Base-by-base conservation (phyloP, 53 echinoderm and acorn worm genomes). In the Crossaster papposus region DNA sequence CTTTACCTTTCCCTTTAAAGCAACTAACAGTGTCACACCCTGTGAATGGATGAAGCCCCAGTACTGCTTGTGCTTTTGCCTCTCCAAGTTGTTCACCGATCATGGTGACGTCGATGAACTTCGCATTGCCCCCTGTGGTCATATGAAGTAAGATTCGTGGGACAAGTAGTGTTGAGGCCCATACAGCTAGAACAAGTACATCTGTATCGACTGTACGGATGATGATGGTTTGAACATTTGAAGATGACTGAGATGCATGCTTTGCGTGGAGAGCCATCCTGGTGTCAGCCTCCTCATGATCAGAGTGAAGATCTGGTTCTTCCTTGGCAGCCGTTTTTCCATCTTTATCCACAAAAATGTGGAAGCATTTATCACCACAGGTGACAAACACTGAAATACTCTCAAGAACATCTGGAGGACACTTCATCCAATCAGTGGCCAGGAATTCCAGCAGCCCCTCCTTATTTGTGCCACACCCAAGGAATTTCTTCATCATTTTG, bases 11-110 rank as follows among this genome's bases (percentile, higher is more conserved):
- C 93, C 92, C 93, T 72, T 93, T 91, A 15, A 95, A 93, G 14
- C 90, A 81, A n/a, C n/a, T n/a, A n/a, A 95, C 86, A 51, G 88
- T 90, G 78, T 93, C 95, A 37, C 95, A 95, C 28, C 95, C 93
- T 63, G 93, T 93, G 30, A 91, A 90, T 14, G 78, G 82, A 38
- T 91, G 93, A 8, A 95, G 64, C n/a, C 54, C 95, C 54, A 95
- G 81, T 12, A 95, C 24, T 53, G 95, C 90, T 65, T 85, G 51
- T 5, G 77, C 70, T 65, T 50, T 77, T 36, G n/a, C n/a, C 76
- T 78, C 65, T 30, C 72, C 85, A 36, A 91, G n/a, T 15, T 78
- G 64, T 78, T 72, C 28, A 26, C 72, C 15, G 15, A 94, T 79
- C 51, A 26, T 35, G 23, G 73, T 74, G 18, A 85, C 18, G 33